phyloP scores from a whole-genome alignment of 1,140 invertebrate genomes.

The Wasmannia auropunctata region DNA sequence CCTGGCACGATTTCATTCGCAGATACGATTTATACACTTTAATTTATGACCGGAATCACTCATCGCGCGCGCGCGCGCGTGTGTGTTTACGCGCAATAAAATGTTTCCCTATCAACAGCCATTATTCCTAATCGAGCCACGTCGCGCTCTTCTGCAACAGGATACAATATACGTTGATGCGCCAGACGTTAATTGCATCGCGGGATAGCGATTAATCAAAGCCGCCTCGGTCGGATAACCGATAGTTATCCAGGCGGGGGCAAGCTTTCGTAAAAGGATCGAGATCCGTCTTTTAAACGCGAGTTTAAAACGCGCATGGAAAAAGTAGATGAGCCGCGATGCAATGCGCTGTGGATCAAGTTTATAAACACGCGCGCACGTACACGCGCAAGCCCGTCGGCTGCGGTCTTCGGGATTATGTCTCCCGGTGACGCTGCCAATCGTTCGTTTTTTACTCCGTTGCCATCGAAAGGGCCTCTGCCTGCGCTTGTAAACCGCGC shows the following conservation, averaged over 20 bases:
- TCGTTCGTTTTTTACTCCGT: constrained; percentile 34
- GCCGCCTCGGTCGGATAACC: background rate
- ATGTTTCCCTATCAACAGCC: constrained; percentile 26
- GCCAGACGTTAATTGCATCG: constrained; percentile 43
- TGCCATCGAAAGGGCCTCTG: constrained; percentile 22
- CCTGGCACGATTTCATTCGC: background rate
- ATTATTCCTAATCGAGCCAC: background rate
- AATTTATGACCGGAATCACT: constrained; percentile 25
- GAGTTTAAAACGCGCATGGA: constrained; percentile 11
- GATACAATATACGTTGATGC: constrained; percentile 17
- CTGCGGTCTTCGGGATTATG: constrained; percentile 27
- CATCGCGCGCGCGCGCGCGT: background rate
- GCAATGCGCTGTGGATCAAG: constrained; percentile 28
- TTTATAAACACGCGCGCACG: background rate
- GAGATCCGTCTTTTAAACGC: constrained; percentile 10
- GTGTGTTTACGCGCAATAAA: constrained; percentile 25
- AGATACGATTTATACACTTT: background rate
- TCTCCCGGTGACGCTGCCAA: constrained; percentile 36
- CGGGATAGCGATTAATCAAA: constrained; percentile 46
- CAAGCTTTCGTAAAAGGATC: constrained; percentile 35
- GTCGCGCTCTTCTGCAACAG: background rate
- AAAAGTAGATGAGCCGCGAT: constrained; percentile 44
- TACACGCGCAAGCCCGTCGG: background rate
- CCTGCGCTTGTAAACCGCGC: background rate
- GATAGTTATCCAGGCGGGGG: constrained; percentile 12